A percentile compares a stretch with the other conserved stretches of the same genome.
These are phyloP conservation scores for Anolis apletophallus DNA, from an alignment of 2,797 vertebrate species.

Conservation along the genomic window DNA sequence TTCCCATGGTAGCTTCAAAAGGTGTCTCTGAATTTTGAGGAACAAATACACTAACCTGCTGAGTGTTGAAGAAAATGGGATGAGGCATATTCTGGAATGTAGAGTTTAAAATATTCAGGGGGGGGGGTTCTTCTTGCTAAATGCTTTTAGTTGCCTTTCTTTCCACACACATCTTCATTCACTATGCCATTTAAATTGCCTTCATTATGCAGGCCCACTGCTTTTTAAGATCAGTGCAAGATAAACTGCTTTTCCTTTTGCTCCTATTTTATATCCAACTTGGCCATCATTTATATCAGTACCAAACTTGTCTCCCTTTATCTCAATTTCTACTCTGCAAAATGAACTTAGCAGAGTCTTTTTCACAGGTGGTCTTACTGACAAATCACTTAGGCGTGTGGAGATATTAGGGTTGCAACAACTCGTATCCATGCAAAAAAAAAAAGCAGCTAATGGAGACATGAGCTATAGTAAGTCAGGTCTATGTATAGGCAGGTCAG, in stretches of 20 bases:
- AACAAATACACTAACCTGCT: neutral
- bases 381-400: slow-evolving; percentile 56
- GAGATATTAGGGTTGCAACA: slow-evolving; percentile 48
- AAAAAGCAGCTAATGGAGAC: neutral
- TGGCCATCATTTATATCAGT: slow-evolving; percentile 47
- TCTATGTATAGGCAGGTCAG: neutral
- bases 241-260: slow-evolving; percentile 11
- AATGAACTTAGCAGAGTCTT: slow-evolving; percentile 48
- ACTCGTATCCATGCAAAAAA: slow-evolving; percentile 42
- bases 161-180: slow-evolving; percentile 3
- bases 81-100: neutral
- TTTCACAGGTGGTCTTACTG: slow-evolving; percentile 54
- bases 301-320: slow-evolving; percentile 54
- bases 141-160: slow-evolving; percentile 1
- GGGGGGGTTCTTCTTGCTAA: neutral
- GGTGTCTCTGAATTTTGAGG: neutral
- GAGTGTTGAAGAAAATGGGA: neutral
- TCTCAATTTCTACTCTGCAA: slow-evolving; percentile 49
- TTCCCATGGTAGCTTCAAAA: slow-evolving; percentile 43
- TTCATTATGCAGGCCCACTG: slow-evolving; percentile 13
- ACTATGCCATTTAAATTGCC: slow-evolving; percentile 8
- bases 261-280: slow-evolving; percentile 30
- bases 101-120: neutral
- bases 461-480: neutral
- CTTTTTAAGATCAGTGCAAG: slow-evolving; percentile 33